Conservation (phyloP, 2,888 invertebrate species). For the Diaprepes abbreviatus region DNA sequence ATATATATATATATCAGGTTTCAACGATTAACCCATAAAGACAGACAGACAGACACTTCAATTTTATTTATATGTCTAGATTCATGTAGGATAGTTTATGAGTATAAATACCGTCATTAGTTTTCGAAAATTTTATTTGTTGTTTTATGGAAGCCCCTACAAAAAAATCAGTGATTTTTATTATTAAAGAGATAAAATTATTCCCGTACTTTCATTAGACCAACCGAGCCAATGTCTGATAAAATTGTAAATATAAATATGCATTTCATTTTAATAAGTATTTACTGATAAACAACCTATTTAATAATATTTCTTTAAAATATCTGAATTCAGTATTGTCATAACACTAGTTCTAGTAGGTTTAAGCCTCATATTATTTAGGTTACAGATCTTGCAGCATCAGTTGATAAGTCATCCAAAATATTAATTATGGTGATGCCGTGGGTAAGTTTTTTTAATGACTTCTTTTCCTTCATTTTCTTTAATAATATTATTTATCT, state of each 20-base stretch:
- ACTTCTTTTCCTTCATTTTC: no score
- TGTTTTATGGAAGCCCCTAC: no score
- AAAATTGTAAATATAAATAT: constrained; percentile 1
- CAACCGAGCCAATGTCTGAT: neutral
- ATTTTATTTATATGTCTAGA: no score
- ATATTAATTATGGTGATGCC: neutral
- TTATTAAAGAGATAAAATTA: neutral
- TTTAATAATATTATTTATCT: no score
- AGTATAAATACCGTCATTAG: no score
- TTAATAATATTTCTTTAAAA: constrained; percentile 5
- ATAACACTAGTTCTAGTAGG: constrained; percentile 15
- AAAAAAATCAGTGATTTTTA: no score
- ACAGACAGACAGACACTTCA: no score
- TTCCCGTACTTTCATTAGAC: neutral
- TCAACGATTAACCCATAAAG: no score
- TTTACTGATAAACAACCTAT: constrained; percentile 1
- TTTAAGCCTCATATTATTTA: neutral
- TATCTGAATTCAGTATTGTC: constrained; percentile 10
- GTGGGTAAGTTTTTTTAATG: neutral
- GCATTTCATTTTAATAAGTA: constrained; percentile 11
- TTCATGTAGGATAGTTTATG: no score
- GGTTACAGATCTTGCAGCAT: neutral
- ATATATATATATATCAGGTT: no score
- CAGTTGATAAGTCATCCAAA: neutral
- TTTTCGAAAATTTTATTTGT: no score